Evolutionary conservation across 1,140 invertebrate genomes (phyloP).

Genomic region (Muscidifurax raptorellus): DNA sequence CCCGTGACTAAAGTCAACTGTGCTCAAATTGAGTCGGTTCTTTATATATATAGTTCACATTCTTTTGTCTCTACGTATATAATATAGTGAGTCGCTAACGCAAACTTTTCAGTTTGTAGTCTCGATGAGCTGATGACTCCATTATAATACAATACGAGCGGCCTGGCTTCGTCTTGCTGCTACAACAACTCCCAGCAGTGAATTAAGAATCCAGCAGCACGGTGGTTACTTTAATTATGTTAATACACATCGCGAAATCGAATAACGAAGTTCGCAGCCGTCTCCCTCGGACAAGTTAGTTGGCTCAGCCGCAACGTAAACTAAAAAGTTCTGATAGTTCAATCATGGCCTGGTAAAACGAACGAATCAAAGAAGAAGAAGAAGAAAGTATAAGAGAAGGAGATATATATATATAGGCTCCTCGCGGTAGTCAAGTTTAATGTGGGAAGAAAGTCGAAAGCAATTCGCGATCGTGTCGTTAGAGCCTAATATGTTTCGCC

Average conservation of each 20-base stretch:
- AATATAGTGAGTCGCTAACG: too few relatives aligned
- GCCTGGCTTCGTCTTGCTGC: too few relatives aligned
- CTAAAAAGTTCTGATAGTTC: slow-evolving; percentile 68
- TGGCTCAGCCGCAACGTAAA: neutral
- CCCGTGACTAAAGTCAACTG: neutral
- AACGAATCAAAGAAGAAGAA: slow-evolving; percentile 52
- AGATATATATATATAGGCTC: neutral
- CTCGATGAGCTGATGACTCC: too few relatives aligned
- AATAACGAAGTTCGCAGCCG: slow-evolving; percentile 5
- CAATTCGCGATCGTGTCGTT: slow-evolving; percentile 67
- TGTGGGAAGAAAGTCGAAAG: slow-evolving; percentile 64
- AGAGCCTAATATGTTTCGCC: slow-evolving; percentile 69
- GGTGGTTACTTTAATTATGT: neutral
- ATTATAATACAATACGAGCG: too few relatives aligned
- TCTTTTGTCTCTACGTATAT: too few relatives aligned
- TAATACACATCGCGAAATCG: neutral
- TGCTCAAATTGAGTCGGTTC: neutral
- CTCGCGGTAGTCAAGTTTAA: slow-evolving; percentile 51
- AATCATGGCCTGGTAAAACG: slow-evolving; percentile 59
- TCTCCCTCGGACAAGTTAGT: neutral
- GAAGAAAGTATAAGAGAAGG: neutral
- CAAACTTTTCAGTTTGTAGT: too few relatives aligned
- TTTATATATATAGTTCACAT: neutral
- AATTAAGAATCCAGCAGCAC: neutral
- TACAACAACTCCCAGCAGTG: too few relatives aligned